Evolutionary conservation across 2,113 vertebrate species (phyloP).

Genomic region (Pantherophis guttatus): DNA sequence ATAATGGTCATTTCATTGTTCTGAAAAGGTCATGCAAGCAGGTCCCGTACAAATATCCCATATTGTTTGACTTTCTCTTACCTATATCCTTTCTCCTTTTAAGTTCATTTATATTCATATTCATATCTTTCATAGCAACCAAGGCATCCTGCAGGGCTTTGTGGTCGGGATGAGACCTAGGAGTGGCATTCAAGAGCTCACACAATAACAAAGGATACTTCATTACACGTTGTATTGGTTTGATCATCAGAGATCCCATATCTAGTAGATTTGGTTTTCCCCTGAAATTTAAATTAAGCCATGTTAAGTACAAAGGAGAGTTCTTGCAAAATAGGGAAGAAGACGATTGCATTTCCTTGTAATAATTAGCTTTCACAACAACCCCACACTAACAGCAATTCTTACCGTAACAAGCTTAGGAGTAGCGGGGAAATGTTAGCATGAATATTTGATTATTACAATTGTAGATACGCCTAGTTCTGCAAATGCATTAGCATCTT

Average conservation of each 20-base stretch:
- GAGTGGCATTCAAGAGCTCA: slow-evolving; percentile 88
- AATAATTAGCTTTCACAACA: slow-evolving; percentile 10
- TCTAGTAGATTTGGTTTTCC: slow-evolving; percentile 87
- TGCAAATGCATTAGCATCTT: not conserved
- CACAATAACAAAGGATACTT: slow-evolving; percentile 90
- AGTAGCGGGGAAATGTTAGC: not conserved
- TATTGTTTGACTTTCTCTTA: slow-evolving; percentile 53
- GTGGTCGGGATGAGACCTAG: slow-evolving; percentile 84
- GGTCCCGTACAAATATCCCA: no score
- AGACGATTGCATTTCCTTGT: slow-evolving; percentile 1
- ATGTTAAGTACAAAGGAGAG: not conserved
- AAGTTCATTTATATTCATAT: slow-evolving; percentile 93
- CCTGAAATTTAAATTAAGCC: slow-evolving; percentile 65
- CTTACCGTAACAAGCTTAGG: not conserved
- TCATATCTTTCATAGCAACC: slow-evolving; percentile 81
- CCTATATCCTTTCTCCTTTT: slow-evolving; percentile 94
- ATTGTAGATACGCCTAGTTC: not conserved
- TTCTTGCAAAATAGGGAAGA: not conserved
- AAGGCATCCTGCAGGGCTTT: slow-evolving; percentile 78
- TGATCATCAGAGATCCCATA: slow-evolving; percentile 95
- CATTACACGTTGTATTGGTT: slow-evolving; percentile 95
- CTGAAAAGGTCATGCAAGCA: not conserved
- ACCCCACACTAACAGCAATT: not conserved
- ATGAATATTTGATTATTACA: not conserved
- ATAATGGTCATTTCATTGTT: not conserved